Conservation (phyloP, 2,797 vertebrate genomes). For the Otus scops region DNA sequence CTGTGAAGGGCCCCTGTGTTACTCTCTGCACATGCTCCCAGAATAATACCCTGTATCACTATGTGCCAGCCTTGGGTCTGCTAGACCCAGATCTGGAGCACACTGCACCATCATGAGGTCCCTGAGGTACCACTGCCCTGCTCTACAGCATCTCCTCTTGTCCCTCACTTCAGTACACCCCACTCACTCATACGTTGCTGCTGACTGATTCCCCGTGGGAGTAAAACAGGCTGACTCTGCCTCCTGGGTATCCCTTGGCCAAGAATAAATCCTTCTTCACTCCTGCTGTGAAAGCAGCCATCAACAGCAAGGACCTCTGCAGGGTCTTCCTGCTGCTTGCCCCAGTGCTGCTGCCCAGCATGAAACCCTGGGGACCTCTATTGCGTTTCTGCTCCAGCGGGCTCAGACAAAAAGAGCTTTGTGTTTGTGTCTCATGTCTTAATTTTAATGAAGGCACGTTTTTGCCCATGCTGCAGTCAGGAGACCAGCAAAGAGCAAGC, state of each 20-base stretch:
- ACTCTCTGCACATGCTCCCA: fast-evolving
- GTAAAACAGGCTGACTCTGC: background rate
- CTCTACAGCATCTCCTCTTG: background rate
- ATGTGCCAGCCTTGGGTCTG: background rate
- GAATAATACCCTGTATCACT: fast-evolving
- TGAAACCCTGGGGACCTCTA: background rate
- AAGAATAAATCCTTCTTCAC: background rate
- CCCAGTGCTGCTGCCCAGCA: background rate
- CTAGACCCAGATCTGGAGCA: background rate
- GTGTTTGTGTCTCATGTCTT: background rate
- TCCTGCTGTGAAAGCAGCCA: background rate
- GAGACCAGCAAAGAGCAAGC: background rate
- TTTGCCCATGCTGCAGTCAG: background rate
- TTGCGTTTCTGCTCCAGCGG: background rate
- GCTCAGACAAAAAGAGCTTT: background rate
- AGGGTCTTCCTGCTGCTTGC: background rate
- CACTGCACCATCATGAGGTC: fast-evolving
- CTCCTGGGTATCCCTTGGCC: background rate
- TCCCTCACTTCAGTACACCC: background rate
- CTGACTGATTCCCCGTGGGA: background rate
- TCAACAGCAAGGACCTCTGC: background rate
- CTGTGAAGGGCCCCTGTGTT: background rate
- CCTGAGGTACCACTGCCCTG: background rate
- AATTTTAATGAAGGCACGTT: background rate
- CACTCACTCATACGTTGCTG: fast-evolving